Evolutionary conservation across 2,797 vertebrate genomes (phyloP).

Genomic region (Meda fulgida): DNA sequence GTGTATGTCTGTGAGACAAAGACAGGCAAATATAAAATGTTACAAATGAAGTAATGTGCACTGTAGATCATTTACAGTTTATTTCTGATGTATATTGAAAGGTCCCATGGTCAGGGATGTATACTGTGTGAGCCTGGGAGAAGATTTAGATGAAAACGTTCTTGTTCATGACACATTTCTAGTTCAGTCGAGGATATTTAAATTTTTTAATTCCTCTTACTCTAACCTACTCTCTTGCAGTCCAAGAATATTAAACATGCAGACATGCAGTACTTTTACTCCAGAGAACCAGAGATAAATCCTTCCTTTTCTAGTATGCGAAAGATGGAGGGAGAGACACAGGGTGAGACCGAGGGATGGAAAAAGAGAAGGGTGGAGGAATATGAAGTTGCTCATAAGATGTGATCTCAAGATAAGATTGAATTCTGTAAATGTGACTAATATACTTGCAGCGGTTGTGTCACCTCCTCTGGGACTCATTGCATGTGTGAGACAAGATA

Average conservation of each 20-base stretch:
- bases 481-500: constrained; percentile 13
- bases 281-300: constrained; percentile 21
- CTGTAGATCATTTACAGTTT: not conserved
- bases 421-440: constrained; percentile 28
- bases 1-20: not conserved
- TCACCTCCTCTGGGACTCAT: not conserved
- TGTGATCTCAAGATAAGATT: too few species aligned
- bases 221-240: constrained; percentile 23
- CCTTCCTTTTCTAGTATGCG: not conserved
- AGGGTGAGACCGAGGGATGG: not conserved
- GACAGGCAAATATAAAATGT: not conserved
- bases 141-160: not conserved
- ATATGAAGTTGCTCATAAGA: constrained; percentile 6
- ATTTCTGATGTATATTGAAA: not conserved
- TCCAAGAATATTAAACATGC: constrained; percentile 47
- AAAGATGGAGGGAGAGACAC: not conserved
- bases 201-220: constrained; percentile 44
- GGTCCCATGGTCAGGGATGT: not conserved
- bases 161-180: constrained; percentile 44
- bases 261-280: not conserved
- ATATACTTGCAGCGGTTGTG: not conserved
- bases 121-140: not conserved
- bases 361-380: constrained; percentile 23
- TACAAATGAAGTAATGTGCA: not conserved
- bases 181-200: constrained; percentile 39